These are phyloP conservation scores for Cyrtodaria siliqua DNA, from an alignment of 2,888 invertebrate genomes.

Conservation along the genomic window DNA sequence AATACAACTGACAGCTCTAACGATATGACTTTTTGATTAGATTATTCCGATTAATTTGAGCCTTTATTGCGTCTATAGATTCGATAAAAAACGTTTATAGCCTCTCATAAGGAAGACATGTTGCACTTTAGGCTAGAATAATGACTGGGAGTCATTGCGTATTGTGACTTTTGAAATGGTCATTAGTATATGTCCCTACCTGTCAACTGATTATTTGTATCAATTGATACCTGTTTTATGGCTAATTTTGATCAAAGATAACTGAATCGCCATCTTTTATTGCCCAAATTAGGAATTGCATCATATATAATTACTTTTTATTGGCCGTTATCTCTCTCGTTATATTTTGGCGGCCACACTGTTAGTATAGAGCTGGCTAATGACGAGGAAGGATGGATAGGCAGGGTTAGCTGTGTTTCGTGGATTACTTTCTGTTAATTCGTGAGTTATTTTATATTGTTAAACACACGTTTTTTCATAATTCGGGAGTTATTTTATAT, in stretches of 20 bases:
- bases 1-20: slow-evolving; percentile 48
- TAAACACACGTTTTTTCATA: no score
- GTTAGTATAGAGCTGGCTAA: no score
- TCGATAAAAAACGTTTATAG: slow-evolving; percentile 20
- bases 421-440: no score
- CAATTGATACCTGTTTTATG: slow-evolving; percentile 43
- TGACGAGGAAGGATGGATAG: no score
- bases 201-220: slow-evolving; percentile 40
- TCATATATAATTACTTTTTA: neutral
- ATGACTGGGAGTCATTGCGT: slow-evolving; percentile 1
- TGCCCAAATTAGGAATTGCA: neutral
- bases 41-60: slow-evolving; percentile 53
- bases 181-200: slow-evolving; percentile 35
- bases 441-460: no score
- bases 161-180: slow-evolving; percentile 20
- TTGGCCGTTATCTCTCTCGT: no score
- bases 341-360: no score
- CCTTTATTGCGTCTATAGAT: slow-evolving; percentile 10
- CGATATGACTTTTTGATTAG: slow-evolving; percentile 56
- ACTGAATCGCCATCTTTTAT: slow-evolving; percentile 17
- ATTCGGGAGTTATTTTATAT: no score
- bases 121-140: slow-evolving; percentile 24
- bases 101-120: slow-evolving; percentile 35
- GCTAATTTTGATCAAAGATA: slow-evolving; percentile 45
- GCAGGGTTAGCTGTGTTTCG: no score